Evolutionary conservation across 2,888 invertebrate genomes (phyloP).

Genomic region (Pyralis farinalis): DNA sequence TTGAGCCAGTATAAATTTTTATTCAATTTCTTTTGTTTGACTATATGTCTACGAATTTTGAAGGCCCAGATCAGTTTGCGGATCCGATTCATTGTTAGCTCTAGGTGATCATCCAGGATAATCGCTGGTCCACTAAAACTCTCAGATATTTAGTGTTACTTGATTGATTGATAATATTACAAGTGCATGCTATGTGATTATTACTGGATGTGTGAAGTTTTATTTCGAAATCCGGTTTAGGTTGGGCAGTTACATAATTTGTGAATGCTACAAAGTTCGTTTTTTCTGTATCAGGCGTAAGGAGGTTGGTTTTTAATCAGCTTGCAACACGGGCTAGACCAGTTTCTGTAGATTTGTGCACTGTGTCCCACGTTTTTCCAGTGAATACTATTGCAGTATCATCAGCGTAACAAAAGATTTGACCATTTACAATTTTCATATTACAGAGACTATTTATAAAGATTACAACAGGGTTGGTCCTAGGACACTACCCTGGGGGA

Average conservation of each 20-base stretch:
- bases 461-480: constrained; percentile 14
- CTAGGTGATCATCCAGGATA: constrained; percentile 10
- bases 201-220: constrained; percentile 5
- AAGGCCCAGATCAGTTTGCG: too few relatives aligned
- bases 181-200: neutral
- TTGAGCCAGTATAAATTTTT: too few relatives aligned
- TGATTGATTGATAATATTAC: constrained; percentile 5
- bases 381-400: constrained; percentile 13
- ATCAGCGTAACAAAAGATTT: constrained; percentile 12
- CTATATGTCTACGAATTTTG: too few relatives aligned
- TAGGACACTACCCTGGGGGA: constrained; percentile 15
- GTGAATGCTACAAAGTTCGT: constrained; percentile 10
- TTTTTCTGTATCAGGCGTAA: constrained; percentile 10
- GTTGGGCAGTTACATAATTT: constrained; percentile 2
- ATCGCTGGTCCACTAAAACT: constrained; percentile 5
- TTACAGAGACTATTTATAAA: constrained; percentile 16
- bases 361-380: constrained; percentile 6
- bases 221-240: constrained; percentile 7
- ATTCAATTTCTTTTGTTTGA: too few relatives aligned
- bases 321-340: neutral
- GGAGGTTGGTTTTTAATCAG: constrained; percentile 5
- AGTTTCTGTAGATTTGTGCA: neutral
- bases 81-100: neutral
- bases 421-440: constrained; percentile 1
- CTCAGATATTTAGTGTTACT: constrained; percentile 4